Evolutionary conservation across 2,888 invertebrate genomes (phyloP).

Genomic region (Eupithecia centaureata): DNA sequence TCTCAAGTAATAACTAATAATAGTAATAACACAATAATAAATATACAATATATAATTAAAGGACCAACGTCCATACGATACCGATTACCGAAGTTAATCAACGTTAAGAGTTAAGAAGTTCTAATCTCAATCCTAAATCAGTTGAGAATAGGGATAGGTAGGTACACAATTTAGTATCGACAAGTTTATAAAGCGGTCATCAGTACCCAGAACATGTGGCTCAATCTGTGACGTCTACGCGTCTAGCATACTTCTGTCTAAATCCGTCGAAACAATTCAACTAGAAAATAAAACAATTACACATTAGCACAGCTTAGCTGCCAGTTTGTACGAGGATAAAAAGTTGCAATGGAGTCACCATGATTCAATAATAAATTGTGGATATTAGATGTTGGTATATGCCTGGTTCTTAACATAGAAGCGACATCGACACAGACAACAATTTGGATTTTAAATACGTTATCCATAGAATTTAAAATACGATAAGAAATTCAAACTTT

Average conservation of each 20-base stretch:
- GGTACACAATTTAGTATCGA: too few species aligned
- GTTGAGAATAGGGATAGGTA: neutral
- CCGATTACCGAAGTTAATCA: too few species aligned
- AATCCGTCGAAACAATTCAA: conserved; percentile 31
- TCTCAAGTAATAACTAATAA: too few species aligned
- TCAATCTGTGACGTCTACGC: conserved; percentile 9
- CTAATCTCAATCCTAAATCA: neutral
- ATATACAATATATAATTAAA: too few species aligned
- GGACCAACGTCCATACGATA: too few species aligned
- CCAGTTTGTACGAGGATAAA: conserved; percentile 7
- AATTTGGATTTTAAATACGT: too few species aligned
- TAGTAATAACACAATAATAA: too few species aligned
- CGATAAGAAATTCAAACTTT: too few species aligned
- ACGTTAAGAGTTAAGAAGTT: neutral
- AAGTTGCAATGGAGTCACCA: neutral
- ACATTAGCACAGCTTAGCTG: conserved; percentile 16
- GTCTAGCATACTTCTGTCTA: conserved; percentile 21
- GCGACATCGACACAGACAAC: too few species aligned
- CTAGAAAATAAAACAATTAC: conserved; percentile 36
- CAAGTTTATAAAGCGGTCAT: neutral
- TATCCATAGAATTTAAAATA: too few species aligned
- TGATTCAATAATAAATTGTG: neutral
- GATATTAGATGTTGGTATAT: too few species aligned
- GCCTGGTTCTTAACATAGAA: too few species aligned
- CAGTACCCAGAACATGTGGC: neutral